Evolutionary conservation across 2,113 vertebrate genomes (phyloP).

Genomic region (Corythornis cristatus): DNA sequence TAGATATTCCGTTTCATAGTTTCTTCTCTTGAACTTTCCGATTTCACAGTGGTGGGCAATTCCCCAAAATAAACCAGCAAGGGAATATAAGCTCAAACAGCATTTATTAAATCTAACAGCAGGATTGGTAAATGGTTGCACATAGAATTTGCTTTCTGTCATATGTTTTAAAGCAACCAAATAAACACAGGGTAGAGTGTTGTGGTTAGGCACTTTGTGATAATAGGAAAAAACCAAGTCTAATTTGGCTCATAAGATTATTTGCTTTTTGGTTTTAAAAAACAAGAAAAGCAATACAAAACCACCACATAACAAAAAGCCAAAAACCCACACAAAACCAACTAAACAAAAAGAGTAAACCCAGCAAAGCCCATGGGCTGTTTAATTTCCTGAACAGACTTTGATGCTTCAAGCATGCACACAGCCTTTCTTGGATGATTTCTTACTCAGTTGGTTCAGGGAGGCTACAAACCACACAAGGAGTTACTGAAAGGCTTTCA

Average conservation of each 20-base stretch:
- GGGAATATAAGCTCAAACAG: slow-evolving; percentile 31
- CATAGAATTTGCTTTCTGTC: background rate
- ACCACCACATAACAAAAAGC: background rate
- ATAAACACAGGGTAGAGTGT: background rate
- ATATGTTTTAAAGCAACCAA: background rate
- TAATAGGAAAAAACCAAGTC: background rate
- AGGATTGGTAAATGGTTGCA: background rate
- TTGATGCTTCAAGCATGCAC: background rate
- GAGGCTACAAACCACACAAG: background rate
- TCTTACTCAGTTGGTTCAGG: background rate
- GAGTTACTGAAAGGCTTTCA: background rate
- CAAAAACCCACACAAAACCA: background rate
- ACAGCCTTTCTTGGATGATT: background rate
- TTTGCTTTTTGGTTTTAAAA: background rate
- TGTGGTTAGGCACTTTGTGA: background rate
- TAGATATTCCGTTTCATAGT: slow-evolving; percentile 57
- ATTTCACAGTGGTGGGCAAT: slow-evolving; percentile 28
- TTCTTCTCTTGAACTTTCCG: slow-evolving; percentile 44
- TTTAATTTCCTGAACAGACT: background rate
- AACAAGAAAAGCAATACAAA: background rate
- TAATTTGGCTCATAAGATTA: background rate
- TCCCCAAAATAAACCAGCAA: slow-evolving; percentile 6
- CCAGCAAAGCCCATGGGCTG: background rate
- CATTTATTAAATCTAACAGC: slow-evolving; percentile 16
- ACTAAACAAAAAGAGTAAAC: background rate